Conservation (phyloP, 1,140 invertebrate genomes). For the Calosoma granatense region DNA sequence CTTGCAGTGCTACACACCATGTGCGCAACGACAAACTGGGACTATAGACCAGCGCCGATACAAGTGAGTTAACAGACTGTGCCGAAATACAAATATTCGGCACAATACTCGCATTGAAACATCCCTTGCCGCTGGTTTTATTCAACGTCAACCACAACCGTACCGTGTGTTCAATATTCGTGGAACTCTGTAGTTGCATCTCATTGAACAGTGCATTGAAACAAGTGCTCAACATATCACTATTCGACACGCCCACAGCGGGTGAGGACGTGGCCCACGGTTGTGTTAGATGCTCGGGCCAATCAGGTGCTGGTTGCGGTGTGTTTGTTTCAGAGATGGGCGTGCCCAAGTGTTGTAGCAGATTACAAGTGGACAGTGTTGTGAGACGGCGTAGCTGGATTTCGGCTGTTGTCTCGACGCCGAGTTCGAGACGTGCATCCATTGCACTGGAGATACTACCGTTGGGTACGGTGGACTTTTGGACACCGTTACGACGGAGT, state of each 20-base stretch:
- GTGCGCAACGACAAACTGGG: conserved; percentile 58
- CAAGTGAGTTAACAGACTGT: conserved; percentile 57
- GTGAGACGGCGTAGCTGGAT: conserved; percentile 57
- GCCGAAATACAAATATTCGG: conserved; percentile 62
- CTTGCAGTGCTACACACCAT: conserved; percentile 58
- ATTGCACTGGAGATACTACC: conserved; percentile 54
- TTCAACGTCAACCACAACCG: conserved; percentile 78
- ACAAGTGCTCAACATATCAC: conserved; percentile 54
- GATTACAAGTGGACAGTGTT: conserved; percentile 44
- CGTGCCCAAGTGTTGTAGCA: conserved; percentile 44
- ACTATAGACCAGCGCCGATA: conserved; percentile 54
- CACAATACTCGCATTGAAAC: conserved; percentile 47
- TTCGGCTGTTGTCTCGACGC: conserved; percentile 61
- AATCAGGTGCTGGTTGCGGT: conserved; percentile 32
- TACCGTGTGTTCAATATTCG: conserved; percentile 67
- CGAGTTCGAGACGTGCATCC: conserved; percentile 67
- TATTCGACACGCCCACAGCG: conserved; percentile 20
- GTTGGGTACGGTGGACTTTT: not conserved
- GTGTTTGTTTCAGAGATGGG: conserved; percentile 32
- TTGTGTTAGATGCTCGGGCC: conserved; percentile 35
- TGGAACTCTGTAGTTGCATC: conserved; percentile 35
- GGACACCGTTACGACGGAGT: conserved; percentile 15
- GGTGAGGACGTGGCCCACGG: conserved; percentile 22
- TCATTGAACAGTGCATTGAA: conserved; percentile 61
- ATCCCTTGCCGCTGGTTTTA: conserved; percentile 33